Conservation (phyloP, 2,888 invertebrate species). For the Brachypalpus laphriformis region DNA sequence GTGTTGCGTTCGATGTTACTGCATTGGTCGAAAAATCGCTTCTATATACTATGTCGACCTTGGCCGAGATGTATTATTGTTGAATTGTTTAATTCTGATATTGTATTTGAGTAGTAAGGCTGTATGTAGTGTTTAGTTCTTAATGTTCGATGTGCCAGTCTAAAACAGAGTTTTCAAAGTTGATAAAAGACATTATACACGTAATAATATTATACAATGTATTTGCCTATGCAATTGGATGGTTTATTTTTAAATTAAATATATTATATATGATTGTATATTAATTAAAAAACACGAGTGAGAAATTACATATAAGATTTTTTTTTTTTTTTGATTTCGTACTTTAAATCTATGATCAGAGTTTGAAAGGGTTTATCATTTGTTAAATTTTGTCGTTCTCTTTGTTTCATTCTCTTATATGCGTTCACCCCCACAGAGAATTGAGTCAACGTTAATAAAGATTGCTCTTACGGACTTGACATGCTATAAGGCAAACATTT, state of each 20-base stretch:
- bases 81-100: slow-evolving; percentile 69
- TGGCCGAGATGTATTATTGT: slow-evolving; percentile 54
- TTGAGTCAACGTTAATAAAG: too few species aligned
- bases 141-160: slow-evolving; percentile 71
- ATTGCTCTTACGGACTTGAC: too few species aligned
- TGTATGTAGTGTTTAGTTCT: slow-evolving; percentile 70
- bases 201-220: slow-evolving; percentile 66
- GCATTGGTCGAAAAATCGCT: slow-evolving; percentile 55
- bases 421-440: too few species aligned
- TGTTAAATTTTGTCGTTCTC: too few species aligned
- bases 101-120: slow-evolving; percentile 71
- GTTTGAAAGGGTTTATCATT: too few species aligned
- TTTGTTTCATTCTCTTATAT: too few species aligned
- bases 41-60: slow-evolving; percentile 55
- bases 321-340: not conserved
- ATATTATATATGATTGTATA: slow-evolving; percentile 72
- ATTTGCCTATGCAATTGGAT: slow-evolving; percentile 66
- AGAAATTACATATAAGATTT: slow-evolving; percentile 49
- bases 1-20: slow-evolving; percentile 63
- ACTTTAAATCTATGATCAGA: too few species aligned
- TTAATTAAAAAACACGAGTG: slow-evolving; percentile 63
- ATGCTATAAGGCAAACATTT: too few species aligned
- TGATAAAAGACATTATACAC: slow-evolving; percentile 65
- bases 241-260: slow-evolving; percentile 69
- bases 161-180: slow-evolving; percentile 63